Base-by-base conservation (phyloP, 1,140 invertebrate species). In the Phymastichus coffea region DNA sequence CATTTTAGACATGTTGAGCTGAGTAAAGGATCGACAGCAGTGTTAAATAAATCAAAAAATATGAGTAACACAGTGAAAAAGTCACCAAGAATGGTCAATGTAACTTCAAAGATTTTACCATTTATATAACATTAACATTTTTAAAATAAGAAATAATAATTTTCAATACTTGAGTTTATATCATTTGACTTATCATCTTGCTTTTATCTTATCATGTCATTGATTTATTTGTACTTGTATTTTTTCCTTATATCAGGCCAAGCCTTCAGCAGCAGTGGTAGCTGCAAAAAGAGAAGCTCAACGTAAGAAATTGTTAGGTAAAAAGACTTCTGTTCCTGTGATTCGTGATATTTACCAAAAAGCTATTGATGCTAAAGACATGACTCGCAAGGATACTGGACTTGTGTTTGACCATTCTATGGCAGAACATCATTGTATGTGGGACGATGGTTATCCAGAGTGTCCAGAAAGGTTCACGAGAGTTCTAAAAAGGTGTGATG, bases 361-460 rank as follows among this genome's bases (percentile, higher is more conserved):
- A 83, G 84, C 86, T n/a, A 82, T 87, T 70, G 84, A 85, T 59
- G 81, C 86, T 1, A 87, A 87, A 70, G 72, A 70, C 0, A 76
- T 82, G 66, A 68, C 82, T 12, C 81, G 81, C 17, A 82, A 81
- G 12, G 66, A 81, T 9, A 95, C 93, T 2, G 93, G 91, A 0
- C 72, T 96, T 3, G 82, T 93, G 38, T 94, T 87, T 67, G 89
- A 95, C 72, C 79, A 83, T 46, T 80, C 83, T 2, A 94, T 95
- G 91, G 70, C 81, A 1, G 83, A 91, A 49, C 93, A 95, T 70
- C 68, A 76, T 15, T 95, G 91, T 71, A 75, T 90, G 0, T 96
- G 93, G 93, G 93, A 95, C 77, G 64, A 80, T 4, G 83, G 86
- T 48, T 91, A 95, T 79, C 88, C 89, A 3, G 94, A 97, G 75